Evolutionary conservation across 2,888 invertebrate genomes (phyloP), one percentile per base, ranked within the genome.

Genomic region (Xylota segnis): DNA sequence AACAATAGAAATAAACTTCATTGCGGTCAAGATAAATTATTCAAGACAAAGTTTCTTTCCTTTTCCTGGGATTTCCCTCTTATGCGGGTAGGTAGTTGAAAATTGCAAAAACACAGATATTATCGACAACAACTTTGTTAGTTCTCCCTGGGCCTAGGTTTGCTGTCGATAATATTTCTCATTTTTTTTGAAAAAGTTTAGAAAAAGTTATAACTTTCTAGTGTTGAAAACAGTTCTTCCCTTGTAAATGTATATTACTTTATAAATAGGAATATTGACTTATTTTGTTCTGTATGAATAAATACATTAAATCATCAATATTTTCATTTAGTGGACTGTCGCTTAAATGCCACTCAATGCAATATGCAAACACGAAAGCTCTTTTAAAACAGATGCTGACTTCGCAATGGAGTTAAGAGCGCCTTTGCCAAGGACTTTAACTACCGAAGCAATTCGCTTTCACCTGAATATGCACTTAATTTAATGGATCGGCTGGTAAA

Each of bases 1-100:
- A 34, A 70, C 43, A 68, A 40, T 50, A n/a, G 34, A 79, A 65
- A 50, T 40, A 79, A 59, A 58, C 72, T 65, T 79, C 29, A n/a
- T 59, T 66, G 40, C 23, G 79, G 79, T 65, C 58, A 72, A 52
- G 56, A 79, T 79, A 66, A 72, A 66, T 72, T 66, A 79, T 79
- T 72, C 72, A 72, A 65, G 43, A 45, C 23, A 56, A 56, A 61
- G 14, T 54, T 63, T 74, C 9, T 27, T 47, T 58, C 18, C 10
- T 27, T 40, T 54, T 43, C 23, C n/a, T 14, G 12, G 9, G 27
- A 2, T 66, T 43, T 45, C 29, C n/a, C 45, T 10, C 45, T 45
- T 45, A 16, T 45, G 14, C 14, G 6, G 40, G n/a, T 43, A 16
- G 40, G n/a, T 43, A 29, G 14, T 45, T 45, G 29, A 29, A 32